Evolutionary conservation across 2,888 invertebrate genomes (phyloP), one percentile per base, ranked within the genome.

Genomic region (Hirudinaria manillensis): DNA sequence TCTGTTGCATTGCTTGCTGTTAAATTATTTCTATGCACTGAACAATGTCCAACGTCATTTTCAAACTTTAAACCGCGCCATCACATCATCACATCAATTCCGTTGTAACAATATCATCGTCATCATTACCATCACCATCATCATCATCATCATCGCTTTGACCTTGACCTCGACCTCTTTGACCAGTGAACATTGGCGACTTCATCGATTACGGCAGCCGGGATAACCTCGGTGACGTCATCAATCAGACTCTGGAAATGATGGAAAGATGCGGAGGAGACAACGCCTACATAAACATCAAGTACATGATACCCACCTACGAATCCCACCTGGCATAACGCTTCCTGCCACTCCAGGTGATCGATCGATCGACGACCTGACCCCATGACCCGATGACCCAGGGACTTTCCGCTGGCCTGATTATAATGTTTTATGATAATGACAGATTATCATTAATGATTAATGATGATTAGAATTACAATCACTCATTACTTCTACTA

Each of bases 291-390:
- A 95, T 96, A 81, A 97, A 97, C 86, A 97, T 98, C 82, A 97
- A 98, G 86, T 97, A 97, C 86, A 92, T 97, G 90, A 90, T 98
- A 80, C 97, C 97, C 0, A 96, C 96, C 10, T 98, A 97, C 83
- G 95, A 97, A 85, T 96, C 96, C 0, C 93, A 84, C 78, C 81
- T 86, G 24, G 27, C 70, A 4, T 70, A 29, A 34, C n/a, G 16
- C 16, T 16, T 6, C 45, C 45, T 45, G 45, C 45, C 45, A 45
- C 13, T 10, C 10, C 45, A 10, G 13, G 6, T n/a, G n/a, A n/a
- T n/a, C n/a, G n/a, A n/a, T n/a, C n/a, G n/a, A n/a, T n/a, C 6
- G 13, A 45, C 13, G 10, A 45, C 45, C 45, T 16, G 45, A 45
- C 3, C 45, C 45, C 1, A 45, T 10, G 10, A 1, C 13, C 16